Evolutionary conservation across 2,797 vertebrate genomes (phyloP), one percentile per base, ranked within the genome.

Genomic region (Typhlichthys subterraneus): DNA sequence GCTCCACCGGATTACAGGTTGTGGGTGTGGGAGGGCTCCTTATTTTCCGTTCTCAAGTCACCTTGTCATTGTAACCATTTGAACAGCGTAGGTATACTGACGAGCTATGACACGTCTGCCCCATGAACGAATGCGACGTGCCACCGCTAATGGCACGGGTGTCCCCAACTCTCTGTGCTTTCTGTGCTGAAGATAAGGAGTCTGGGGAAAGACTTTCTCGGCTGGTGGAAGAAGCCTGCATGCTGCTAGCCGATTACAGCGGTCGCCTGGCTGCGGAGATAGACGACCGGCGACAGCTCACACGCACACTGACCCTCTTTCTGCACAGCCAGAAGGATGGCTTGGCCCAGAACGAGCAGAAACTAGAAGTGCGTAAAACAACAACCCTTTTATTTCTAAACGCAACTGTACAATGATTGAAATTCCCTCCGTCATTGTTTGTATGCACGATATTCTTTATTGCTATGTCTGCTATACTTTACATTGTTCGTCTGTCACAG

Each of bases 181-280:
- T 71, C 23, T 77, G 57, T 73, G 70, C 85, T 81, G 66, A 87
- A 99, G 98, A 99, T 93, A 99, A 97, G 86, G 96, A 98, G 71
- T 97, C 97, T 29, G 97, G 97, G 63, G 97, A 98, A 61, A 95
- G 96, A 1, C 95, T 99, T 68, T 97, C 96, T 67, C 94, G 95
- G 80, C 92, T 96, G 91, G 97, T 98, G 88, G 98, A 99, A 86
- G 97, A 99, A 86, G 96, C 98, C 72, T 99, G 97, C 88, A 98
- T 99, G 96, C 83, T 99, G 81, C 92, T 99, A 81, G 98, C 97
- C 61, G 98, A 99, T 91, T 99, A 98, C 92, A 99, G 96, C 53
- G 98, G 98, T 56, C 96, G 97, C 76, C 84, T 99, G 92, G 98
- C 98, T 5, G 98, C 97, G 56, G 97, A 99, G 89, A 96, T 99